Evolutionary conservation across 1,140 invertebrate genomes (phyloP), one percentile per base, ranked within the genome.

Genomic region (Pseudoatta argentina): DNA sequence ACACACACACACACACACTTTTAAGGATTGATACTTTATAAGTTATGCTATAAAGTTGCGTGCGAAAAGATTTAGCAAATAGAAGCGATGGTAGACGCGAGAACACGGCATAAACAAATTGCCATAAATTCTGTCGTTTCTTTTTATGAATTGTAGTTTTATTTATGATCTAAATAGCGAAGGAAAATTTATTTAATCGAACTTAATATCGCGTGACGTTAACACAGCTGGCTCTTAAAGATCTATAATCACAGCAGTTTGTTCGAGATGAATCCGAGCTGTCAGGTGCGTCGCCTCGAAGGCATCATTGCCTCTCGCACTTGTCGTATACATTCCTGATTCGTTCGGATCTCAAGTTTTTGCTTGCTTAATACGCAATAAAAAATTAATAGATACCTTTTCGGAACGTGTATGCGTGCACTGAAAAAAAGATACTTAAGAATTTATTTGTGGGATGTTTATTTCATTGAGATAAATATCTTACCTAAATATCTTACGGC

Each of bases 251-350:
- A 79, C n/a, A 16, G 18, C 12, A 24, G 12, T 24, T 79, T 39
- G 44, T 53, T 67, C 76, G 61, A 67, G 61, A 79, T 18, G 44
- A 67, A n/a, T 78, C 44, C n/a, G 55, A 76, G n/a, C 21, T 77
- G 75, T 63, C 57, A 67, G 61, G 27, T 79, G 44, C 53, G 44
- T 67, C 34, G 44, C 44, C 24, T 78, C n/a, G 76, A 53, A 53
- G n/a, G 57, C 57, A 57, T 73, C 71, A 3, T 27, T 34, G 10
- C 39, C 39, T 78, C 24, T 59, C n/a, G 24, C 21, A 63, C n/a
- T 75, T 16, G 72, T 55, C 30, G 53, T 57, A 76, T 27, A 67
- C 27, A 34, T 79, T 3, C n/a, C n/a, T 21, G 53, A 39, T 57
- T 59, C 21, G 16, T 8, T 27, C 14, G 3, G 8, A 39, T 44